Evolutionary conservation across 92 coral and sea anemone genomes (phyloP), one percentile per base, ranked within the genome.

Genomic region (Pocillopora grandis): DNA sequence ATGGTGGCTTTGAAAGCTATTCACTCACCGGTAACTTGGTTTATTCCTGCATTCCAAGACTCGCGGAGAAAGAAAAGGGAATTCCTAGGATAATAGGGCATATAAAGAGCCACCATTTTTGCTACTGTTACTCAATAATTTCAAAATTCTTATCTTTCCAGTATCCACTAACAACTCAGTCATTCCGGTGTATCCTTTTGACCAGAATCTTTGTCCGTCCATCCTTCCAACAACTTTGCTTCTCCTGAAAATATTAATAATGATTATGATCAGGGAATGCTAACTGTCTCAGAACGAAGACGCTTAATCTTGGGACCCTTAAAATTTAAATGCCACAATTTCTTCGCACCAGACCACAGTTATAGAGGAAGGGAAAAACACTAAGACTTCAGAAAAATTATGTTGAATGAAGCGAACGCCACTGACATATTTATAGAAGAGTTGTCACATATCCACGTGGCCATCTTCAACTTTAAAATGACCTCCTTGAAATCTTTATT

Each of bases 131-230:
- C 37, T 68, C 37, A 18, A 72, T 48, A 7, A 36, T 15, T 37
- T 72, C 13, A 72, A 72, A 72, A 58, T 72, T 72, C 76, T 72
- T 72, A 72, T 72, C 59, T 68, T 31, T 68, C 49, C 27, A 33
- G 71, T 68, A 33, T 68, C 16, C 16, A 42, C n/a, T 27, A 18
- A 13, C 7, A 15, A 72, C 37, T 48, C 33, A 19, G 33, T n/a
- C 58, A 72, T 19, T 49, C 76, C 60, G 16, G 73, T 35, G 37
- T 19, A 58, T 48, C 76, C 59, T 71, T 57, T 72, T 42, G 59
- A 1, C 73, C 73, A 68, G 21, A 17, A 42, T 19, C 31, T 72
- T 72, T 49, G n/a, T 27, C 52, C 49, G 9, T 10, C 60, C 5
- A 10, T 27, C 12, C 52, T 11, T 48, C 14, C 0, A 5, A 49